phyloP scores from a whole-genome alignment of 2,888 invertebrate genomes.

The Nesidiocoris tenuis region DNA sequence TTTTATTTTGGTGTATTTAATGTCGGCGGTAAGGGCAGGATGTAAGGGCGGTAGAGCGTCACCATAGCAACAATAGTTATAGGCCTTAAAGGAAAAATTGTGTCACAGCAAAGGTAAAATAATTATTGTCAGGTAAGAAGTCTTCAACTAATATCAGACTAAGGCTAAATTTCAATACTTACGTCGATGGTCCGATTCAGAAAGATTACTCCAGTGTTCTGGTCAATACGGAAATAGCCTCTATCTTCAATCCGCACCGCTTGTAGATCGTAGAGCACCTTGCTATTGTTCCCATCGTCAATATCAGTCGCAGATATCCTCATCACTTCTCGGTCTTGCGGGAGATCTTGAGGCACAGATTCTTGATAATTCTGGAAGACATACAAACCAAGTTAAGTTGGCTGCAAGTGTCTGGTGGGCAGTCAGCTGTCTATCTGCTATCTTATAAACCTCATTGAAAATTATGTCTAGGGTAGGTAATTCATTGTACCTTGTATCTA shows the following conservation, averaged over 20 bases:
- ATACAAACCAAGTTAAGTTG: too few relatives aligned
- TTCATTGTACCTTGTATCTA: constrained; percentile 46
- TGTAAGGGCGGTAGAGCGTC: too few relatives aligned
- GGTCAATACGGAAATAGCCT: constrained; percentile 78
- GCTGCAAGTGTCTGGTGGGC: too few relatives aligned
- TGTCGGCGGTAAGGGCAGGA: too few relatives aligned
- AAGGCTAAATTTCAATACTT: too few relatives aligned
- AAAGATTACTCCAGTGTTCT: constrained; percentile 79
- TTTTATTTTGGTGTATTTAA: too few relatives aligned
- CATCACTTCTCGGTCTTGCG: constrained; percentile 73
- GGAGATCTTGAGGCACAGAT: constrained; percentile 78
- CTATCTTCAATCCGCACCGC: constrained; percentile 56
- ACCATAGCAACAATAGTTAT: too few relatives aligned
- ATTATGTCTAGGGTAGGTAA: not conserved
- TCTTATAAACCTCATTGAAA: not conserved
- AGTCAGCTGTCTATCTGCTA: too few relatives aligned
- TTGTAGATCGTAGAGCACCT: constrained; percentile 67
- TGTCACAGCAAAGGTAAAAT: too few relatives aligned
- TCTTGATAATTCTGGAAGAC: constrained; percentile 64
- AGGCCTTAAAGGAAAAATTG: too few relatives aligned
- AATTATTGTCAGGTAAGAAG: too few relatives aligned
- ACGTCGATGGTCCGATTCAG: constrained; percentile 67
- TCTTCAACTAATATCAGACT: too few relatives aligned
- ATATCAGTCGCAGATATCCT: constrained; percentile 89
- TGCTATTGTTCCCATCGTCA: constrained; percentile 88